Evolutionary conservation across 2,888 invertebrate species (phyloP).

Genomic region (Tachina fera): DNA sequence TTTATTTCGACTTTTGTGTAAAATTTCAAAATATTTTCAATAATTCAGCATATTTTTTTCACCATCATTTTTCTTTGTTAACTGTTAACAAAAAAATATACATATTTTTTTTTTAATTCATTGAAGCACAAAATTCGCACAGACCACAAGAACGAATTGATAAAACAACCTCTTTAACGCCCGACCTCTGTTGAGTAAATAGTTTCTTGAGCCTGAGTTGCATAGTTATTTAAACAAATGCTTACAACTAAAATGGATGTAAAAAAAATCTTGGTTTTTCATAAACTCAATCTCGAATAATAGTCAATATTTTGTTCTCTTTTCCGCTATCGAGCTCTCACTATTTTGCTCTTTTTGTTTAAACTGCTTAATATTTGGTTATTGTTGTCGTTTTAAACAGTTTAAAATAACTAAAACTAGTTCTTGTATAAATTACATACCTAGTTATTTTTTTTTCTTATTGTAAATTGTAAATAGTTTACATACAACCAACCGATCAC

Average conservation of each 20-base stretch:
- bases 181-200: constrained; percentile 73
- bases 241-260: constrained; percentile 34
- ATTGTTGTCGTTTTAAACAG: neutral
- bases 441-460: neutral
- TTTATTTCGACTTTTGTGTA: neutral
- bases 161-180: constrained; percentile 67
- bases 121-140: constrained; percentile 34
- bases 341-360: neutral
- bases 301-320: constrained; percentile 31
- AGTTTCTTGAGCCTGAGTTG: constrained; percentile 70
- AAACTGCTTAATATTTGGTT: neutral
- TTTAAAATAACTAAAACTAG: constrained; percentile 47
- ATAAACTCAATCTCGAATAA: constrained; percentile 8
- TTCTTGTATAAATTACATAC: constrained; percentile 45
- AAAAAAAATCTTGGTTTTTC: constrained; percentile 37
- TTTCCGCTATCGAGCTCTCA: constrained; percentile 7
- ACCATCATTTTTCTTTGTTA: constrained; percentile 1
- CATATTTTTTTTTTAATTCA: neutral
- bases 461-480: constrained; percentile 6
- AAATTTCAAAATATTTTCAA: constrained; percentile 7
- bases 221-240: constrained; percentile 72
- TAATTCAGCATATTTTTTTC: neutral
- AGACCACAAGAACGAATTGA: constrained; percentile 29
- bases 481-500: neutral
- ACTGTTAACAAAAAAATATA: neutral